These are phyloP conservation scores for Bombus fervidus DNA, from an alignment of 1,140 invertebrate genomes.

Conservation along the genomic window DNA sequence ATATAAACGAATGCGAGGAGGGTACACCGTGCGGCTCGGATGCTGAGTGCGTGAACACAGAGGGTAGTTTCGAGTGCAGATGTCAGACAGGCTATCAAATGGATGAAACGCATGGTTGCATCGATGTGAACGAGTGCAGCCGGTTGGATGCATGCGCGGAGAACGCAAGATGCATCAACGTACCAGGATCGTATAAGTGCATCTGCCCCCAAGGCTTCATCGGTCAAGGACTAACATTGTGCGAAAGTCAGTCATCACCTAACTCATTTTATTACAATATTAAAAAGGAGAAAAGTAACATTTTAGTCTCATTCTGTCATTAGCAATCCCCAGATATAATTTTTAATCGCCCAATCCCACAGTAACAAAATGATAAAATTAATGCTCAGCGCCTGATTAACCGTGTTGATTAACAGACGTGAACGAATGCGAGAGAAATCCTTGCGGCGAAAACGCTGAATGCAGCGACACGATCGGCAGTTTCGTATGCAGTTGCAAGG, in stretches of 20 bases:
- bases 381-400: constrained; percentile 67
- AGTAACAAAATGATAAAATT: constrained; percentile 10
- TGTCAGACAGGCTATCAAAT: constrained; percentile 81
- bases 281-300: background rate
- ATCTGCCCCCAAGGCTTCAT: constrained; percentile 89
- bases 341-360: background rate
- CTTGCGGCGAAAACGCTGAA: constrained; percentile 92
- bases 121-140: constrained; percentile 84
- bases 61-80: constrained; percentile 83
- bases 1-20: constrained; percentile 85
- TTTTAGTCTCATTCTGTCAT: background rate
- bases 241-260: constrained; percentile 89
- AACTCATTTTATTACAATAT: constrained; percentile 8
- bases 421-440: constrained; percentile 93
- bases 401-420: constrained; percentile 87
- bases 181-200: constrained; percentile 89
- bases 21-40: constrained; percentile 81
- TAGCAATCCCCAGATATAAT: background rate
- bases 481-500: constrained; percentile 91
- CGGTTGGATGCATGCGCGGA: constrained; percentile 85
- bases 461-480: constrained; percentile 94
- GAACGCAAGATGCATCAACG: constrained; percentile 89
- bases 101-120: constrained; percentile 77
- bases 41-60: constrained; percentile 83
- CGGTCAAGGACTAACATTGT: constrained; percentile 86